Base-by-base conservation (phyloP, 2,888 invertebrate species). In the Zele albiditarsus region DNA sequence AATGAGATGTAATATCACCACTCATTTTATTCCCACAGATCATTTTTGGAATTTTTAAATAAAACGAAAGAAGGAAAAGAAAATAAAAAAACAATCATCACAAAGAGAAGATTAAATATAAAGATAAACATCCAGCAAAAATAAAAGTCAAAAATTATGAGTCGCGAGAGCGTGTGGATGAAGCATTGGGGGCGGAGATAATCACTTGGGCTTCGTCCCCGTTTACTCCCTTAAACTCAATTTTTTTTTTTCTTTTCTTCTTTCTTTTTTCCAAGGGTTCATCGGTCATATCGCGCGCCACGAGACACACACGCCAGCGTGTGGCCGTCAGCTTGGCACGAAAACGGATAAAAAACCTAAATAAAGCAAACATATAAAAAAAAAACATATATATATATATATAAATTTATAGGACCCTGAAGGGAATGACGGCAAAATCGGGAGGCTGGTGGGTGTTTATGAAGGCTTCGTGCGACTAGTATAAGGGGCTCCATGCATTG, bases 361-460 rank as follows among this genome's bases (percentile, higher is more conserved):
- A 53, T 27, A 58, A 42, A 65, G 28, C 27, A 27, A 63, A 46
- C n/a, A 16, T 28, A 27, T 23, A 31, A 67, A 53, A 53, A 58
- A 58, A 31, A 23, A 20, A 25, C 3, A 53, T 53, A 53, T 53
- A 53, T 10, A 27, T 8, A 53, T 53, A 53, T 53, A 53, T 10
- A 8, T 38, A 8, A 6, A 31, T 31, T 6, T 31, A 20, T 20
- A 23, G 58, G 63, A 28, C 20, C 38, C 33, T 2, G 62, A 63
- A 76, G 85, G 84, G 84, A 81, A 88, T 86, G 88, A 87, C 87
- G 87, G 87, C 83, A 75, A 87, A 87, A 78, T 87, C 86, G 80
- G 87, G 86, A 77, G 86, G 86, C 75, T 78, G 79, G 80, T 65
- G 65, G 69, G 70, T 49, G 75, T 78, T 46, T 71, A 70, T 69